Base-by-base conservation (phyloP, 2,113 vertebrate species). In the Enhydra lutris region DNA sequence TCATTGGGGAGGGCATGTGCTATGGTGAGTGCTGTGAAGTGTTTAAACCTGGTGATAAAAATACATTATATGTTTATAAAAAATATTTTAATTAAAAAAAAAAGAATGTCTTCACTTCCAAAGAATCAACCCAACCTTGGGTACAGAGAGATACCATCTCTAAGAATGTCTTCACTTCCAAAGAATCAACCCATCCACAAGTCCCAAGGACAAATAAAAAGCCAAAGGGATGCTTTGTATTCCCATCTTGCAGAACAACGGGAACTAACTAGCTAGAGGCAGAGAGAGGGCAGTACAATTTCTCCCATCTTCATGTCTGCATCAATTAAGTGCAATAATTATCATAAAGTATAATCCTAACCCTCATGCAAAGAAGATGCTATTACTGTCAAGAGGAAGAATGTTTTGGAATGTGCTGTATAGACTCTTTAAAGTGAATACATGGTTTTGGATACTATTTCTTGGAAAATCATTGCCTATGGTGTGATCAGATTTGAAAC, bases 121-220 rank as follows among this genome's bases (percentile, higher is more conserved):
- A 7, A 10, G 39, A 47, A 47, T 61, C 39, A 71, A 21, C 9
- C 45, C 10, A 21, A 57, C 20, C 7, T 8, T 18, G 17, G 17
- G 1, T 2, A 6, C n/a, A n/a, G 45, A 86, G 45, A 67, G n/a
- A 23, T 1, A 20, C 1, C 10, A 0, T 21, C 1, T 29, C 15
- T 50, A 18, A 55, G 52, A 55, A 55, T 55, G 17, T 55, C 52
- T 17, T 55, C 17, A 55, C 52, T 55, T 18, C 15, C 18, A 13
- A 12, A 9, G 39, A 50, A 31, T 50, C 39, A 73, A 15, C 10
- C 45, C 17, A 11, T 29, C 52, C 59, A 47, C 10, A 11, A 36
- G 55, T 11, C 20, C 13, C 89, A 57, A 55, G 26, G n/a, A 10
- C 7, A 81, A 42, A 55, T 47, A 17, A 36, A 74, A 61, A 63